A percentile compares a stretch with the other conserved stretches of the same genome.
Conservation (phyloP, 53 echinoderm and acorn worm species). For the Paelopatides confundens region DNA sequence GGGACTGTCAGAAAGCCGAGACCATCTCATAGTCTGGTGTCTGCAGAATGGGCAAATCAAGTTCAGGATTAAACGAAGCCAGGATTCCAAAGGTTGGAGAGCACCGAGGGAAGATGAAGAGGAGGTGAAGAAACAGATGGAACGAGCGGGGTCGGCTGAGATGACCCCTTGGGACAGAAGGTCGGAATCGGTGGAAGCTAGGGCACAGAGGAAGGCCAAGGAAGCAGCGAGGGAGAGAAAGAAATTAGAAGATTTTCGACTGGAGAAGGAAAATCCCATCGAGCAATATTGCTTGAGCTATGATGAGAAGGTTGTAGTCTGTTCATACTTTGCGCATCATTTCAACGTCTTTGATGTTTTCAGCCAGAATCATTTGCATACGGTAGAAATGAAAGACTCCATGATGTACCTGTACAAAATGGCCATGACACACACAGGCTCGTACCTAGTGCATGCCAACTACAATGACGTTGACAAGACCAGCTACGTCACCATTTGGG, state of each 20-base stretch:
- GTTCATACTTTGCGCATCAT: constrained; percentile 94
- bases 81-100: constrained; percentile 57
- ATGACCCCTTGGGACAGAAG: constrained; percentile 96
- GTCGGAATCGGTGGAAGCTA: constrained; percentile 81
- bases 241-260: constrained; percentile 76
- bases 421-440: constrained; percentile 75
- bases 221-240: constrained; percentile 87
- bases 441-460: constrained; percentile 80
- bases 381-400: constrained; percentile 82
- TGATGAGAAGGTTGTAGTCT: constrained; percentile 84
- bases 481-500: constrained; percentile 93
- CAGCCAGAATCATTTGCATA: constrained; percentile 77
- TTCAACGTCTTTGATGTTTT: constrained; percentile 87
- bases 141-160: constrained; percentile 76
- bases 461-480: constrained; percentile 89
- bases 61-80: constrained; percentile 80
- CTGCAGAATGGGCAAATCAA: constrained; percentile 88
- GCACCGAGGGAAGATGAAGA: constrained; percentile 71
- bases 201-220: constrained; percentile 70
- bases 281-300: constrained; percentile 85
- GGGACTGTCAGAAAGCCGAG: constrained; percentile 91
- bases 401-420: constrained; percentile 88
- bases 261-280: constrained; percentile 96
- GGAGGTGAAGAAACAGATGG: constrained; percentile 54
- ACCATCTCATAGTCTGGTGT: constrained; percentile 92